Evolutionary conservation across 53 echinoderm and acorn worm genomes (phyloP), one percentile per base, ranked within the genome.

Genomic region (Temnopleurus reevesii): DNA sequence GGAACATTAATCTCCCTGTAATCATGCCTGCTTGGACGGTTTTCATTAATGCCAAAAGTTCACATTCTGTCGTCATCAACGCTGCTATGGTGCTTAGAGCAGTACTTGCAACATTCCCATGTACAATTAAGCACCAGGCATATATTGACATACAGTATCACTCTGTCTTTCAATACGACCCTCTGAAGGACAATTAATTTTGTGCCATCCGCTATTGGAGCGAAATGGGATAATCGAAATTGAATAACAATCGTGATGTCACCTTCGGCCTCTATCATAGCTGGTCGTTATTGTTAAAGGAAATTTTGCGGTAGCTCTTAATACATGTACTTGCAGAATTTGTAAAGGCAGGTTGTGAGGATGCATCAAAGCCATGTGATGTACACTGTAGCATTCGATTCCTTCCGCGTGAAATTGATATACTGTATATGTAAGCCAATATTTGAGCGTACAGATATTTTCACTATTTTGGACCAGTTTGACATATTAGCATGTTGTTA

Each of bases 131-230:
- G n/a, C 41, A 71, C 21, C 41, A 38, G 21, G 71, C 71, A 71
- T 41, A 71, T 71, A 71, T 71, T 71, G 71, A 71, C 71, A 41
- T n/a, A 71, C 41, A n/a, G n/a, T n/a, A n/a, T n/a, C 71, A 71
- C 71, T 71, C 23, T 8, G 38, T 3, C 71, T 41, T 23, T 41
- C 26, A 30, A 19, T 19, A 21, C 25, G 21, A 8, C 41, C 3
- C 18, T 41, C 13, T 19, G 71, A n/a, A 7, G 71, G 71, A 66
- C 41, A 71, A 71, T 38, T 71, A 71, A 71, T 71, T 71, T 41
- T 71, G 41, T 10, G 41, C 71, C 43, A 43, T 71, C 71, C 41
- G 41, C 43, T 15, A 8, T 9, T 19, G n/a, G 41, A 21, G 41
- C 41, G 71, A 61, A 61, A 30, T 61, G 31, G 12, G 33, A 31